Base-by-base conservation (phyloP, 1,140 invertebrate genomes). In the Drosophila equinoxialis region DNA sequence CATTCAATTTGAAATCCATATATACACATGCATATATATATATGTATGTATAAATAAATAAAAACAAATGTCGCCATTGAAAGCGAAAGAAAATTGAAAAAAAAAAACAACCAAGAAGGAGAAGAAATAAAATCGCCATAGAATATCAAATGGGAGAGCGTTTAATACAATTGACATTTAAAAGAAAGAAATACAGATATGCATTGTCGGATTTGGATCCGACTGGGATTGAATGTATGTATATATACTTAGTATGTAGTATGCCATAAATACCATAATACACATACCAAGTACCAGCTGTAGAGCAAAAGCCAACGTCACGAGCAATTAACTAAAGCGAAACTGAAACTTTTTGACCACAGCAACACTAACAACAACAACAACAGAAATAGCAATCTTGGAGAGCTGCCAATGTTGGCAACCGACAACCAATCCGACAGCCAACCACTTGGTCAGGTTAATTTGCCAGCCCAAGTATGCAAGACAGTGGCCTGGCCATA, bases 251-350 rank as follows among this genome's bases (percentile, higher is more conserved):
- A 30, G 30, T 30, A 30, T 30, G 45, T 51, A 51, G 45, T 20
- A 51, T 51, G 45, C 59, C 54, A 41, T 64, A 68, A 71, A 65
- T 77, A 67, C 68, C 51, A 57, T 77, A 77, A 76, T 76, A 68
- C 60, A 35, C 82, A 79, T 30, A 30, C 30, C 79, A 81, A 79
- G 81, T 86, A 79, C 68, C 67, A 65, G 51, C 66, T 35, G 30
- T 51, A 59, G 37, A 60, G 72, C 71, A 66, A 68, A 30, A 80
- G 77, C 69, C 74, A 81, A 74, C 82, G 82, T 86, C 83, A 86
- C 82, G 82, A 86, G 82, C 82, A 86, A 86, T 86, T 86, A 86
- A 86, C 82, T 76, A 79, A 79, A 82, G 82, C 82, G 82, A 86
- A 82, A 86, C 79, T 86, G 82, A 86, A 82, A 86, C 79, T 86